Percentiles rank a stretch among this genome's conserved stretches.
phyloP scores from a whole-genome alignment of 2,797 vertebrate genomes.

The Siniperca obscura region DNA sequence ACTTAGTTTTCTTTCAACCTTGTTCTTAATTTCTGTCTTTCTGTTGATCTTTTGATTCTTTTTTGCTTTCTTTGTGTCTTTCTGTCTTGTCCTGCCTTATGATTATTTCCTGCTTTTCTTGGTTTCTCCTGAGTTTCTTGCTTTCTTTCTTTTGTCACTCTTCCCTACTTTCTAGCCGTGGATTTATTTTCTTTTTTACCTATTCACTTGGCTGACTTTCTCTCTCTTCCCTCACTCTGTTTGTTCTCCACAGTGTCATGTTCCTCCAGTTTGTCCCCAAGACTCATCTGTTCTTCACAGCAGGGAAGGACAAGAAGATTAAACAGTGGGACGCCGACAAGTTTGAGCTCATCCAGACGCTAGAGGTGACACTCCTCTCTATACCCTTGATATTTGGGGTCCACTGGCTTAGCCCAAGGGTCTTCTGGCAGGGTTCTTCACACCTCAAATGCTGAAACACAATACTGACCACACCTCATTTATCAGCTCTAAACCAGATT shows the following conservation, averaged over 20 bases:
- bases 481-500: slow-evolving; percentile 4
- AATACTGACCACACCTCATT: not conserved
- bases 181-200: not conserved
- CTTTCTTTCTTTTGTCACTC: not conserved
- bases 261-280: slow-evolving; percentile 95
- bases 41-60: not conserved
- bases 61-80: not conserved
- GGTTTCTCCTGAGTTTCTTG: not conserved
- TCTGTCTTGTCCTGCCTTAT: not conserved
- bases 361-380: slow-evolving; percentile 88
- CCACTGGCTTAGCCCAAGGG: not conserved
- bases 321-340: slow-evolving; percentile 99
- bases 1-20: not conserved
- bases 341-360: slow-evolving; percentile 94
- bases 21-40: not conserved
- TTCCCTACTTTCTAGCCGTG: not conserved
- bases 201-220: not conserved
- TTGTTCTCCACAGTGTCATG: slow-evolving; percentile 89
- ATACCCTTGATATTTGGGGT: not conserved
- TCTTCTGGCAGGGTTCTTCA: not conserved
- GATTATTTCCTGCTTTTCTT: too few relatives aligned
- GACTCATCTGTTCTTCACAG: slow-evolving; percentile 98
- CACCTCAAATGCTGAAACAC: not conserved
- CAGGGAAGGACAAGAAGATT: slow-evolving; percentile 95
- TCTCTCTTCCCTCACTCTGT: not conserved